These are phyloP conservation scores for Pollenia amentaria DNA, from an alignment of 2,888 invertebrate genomes.

Conservation along the genomic window DNA sequence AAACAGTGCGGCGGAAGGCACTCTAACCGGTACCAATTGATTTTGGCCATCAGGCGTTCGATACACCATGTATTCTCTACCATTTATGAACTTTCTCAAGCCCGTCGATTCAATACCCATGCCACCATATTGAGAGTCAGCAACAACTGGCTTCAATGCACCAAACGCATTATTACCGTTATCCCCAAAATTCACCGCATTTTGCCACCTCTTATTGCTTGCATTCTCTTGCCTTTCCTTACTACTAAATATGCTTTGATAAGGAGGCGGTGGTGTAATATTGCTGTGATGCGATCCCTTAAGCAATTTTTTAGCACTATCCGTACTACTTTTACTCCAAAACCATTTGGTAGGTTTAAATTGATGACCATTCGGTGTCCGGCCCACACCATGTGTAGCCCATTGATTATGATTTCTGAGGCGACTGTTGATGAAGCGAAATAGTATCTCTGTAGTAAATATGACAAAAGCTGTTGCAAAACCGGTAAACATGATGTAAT, in stretches of 20 bases:
- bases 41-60: constrained; percentile 87
- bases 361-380: constrained; percentile 79
- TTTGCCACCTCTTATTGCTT: constrained; percentile 42
- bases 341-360: constrained; percentile 79
- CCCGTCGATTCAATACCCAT: constrained; percentile 78
- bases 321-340: constrained; percentile 71
- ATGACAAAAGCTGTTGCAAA: constrained; percentile 88
- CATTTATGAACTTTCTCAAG: constrained; percentile 88
- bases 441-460: constrained; percentile 88
- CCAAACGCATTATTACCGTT: constrained; percentile 63
- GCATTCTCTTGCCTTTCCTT: constrained; percentile 50
- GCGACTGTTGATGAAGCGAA: constrained; percentile 81
- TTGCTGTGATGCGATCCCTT: constrained; percentile 75
- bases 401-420: constrained; percentile 76
- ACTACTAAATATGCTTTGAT: constrained; percentile 85
- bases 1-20: constrained; percentile 91
- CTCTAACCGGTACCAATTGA: constrained; percentile 90
- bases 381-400: constrained; percentile 79
- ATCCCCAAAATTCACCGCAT: constrained; percentile 67
- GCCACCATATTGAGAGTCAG: constrained; percentile 76
- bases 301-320: constrained; percentile 75
- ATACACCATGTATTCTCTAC: constrained; percentile 90
- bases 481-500: constrained; percentile 90
- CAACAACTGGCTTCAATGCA: constrained; percentile 63
- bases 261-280: constrained; percentile 87